phyloP scores from a whole-genome alignment of 2,113 vertebrate species.

The Strigops habroptila region DNA sequence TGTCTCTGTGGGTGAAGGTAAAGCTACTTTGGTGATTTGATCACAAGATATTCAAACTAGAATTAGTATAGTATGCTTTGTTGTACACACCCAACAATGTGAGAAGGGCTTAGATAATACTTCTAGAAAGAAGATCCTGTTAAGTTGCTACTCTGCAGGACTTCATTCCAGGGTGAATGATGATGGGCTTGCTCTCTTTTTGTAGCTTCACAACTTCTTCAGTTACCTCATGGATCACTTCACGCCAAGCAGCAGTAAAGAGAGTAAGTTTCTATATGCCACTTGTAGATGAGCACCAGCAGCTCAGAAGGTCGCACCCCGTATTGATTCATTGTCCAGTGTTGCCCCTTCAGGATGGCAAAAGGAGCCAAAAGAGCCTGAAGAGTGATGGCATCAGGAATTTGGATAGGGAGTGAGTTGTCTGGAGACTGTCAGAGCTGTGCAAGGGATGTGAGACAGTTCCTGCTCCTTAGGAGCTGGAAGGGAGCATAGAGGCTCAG shows the following conservation, averaged over 20 bases:
- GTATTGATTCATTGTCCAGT: not conserved
- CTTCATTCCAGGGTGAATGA: not conserved
- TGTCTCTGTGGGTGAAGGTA: not conserved
- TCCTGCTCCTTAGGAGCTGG: not conserved
- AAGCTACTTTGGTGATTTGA: not conserved
- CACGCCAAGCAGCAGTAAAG: conserved; percentile 78
- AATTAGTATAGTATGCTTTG: not conserved
- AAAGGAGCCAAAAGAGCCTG: not conserved
- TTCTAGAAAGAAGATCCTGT: not conserved
- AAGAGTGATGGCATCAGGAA: not conserved
- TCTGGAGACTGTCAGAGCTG: not conserved
- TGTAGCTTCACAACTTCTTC: conserved; percentile 91
- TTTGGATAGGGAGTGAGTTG: not conserved
- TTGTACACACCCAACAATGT: not conserved
- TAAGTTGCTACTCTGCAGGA: not conserved
- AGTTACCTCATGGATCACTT: conserved; percentile 89
- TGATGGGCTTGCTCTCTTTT: not conserved
- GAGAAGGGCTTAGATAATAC: not conserved
- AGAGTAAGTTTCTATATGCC: conserved; percentile 76
- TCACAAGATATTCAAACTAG: not conserved
- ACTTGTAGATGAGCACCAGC: not conserved
- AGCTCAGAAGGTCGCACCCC: not conserved
- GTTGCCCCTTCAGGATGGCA: not conserved
- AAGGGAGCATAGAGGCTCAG: not conserved
- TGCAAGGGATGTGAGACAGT: not conserved